These are phyloP conservation scores for Solen grandis DNA, from an alignment of 1,140 invertebrate species.

Conservation along the genomic window DNA sequence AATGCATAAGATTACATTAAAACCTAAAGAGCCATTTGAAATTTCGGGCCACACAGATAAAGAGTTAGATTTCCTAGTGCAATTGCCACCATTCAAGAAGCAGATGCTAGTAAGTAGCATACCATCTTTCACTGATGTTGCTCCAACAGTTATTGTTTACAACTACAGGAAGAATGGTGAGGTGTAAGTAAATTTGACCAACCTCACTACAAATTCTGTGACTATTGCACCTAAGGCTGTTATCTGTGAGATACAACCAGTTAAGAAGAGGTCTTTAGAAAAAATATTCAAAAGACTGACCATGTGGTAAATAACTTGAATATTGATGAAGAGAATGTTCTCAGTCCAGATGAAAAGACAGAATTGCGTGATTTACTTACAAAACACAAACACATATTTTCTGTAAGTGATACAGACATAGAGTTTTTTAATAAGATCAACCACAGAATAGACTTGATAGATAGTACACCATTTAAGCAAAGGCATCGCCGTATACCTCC, in stretches of 20 bases:
- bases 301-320: not conserved
- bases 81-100: slow-evolving; percentile 9
- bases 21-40: not conserved
- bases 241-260: slow-evolving; percentile 11
- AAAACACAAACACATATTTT: slow-evolving; percentile 11
- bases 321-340: not conserved
- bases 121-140: not conserved
- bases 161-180: not conserved
- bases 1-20: not conserved
- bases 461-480: no score
- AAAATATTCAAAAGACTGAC: not conserved
- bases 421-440: slow-evolving; percentile 4
- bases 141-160: not conserved
- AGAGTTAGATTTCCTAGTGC: not conserved
- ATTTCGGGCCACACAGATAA: not conserved
- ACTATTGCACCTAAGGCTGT: slow-evolving; percentile 1
- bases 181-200: not conserved
- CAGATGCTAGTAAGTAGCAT: not conserved
- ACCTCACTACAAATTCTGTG: slow-evolving; percentile 28
- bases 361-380: not conserved
- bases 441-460: no score
- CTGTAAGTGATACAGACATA: not conserved
- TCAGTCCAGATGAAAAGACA: not conserved
- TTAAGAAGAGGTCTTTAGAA: no score
- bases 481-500: not conserved